Base-by-base conservation (phyloP, 2,888 invertebrate species). In the Ernsta delagoae region DNA sequence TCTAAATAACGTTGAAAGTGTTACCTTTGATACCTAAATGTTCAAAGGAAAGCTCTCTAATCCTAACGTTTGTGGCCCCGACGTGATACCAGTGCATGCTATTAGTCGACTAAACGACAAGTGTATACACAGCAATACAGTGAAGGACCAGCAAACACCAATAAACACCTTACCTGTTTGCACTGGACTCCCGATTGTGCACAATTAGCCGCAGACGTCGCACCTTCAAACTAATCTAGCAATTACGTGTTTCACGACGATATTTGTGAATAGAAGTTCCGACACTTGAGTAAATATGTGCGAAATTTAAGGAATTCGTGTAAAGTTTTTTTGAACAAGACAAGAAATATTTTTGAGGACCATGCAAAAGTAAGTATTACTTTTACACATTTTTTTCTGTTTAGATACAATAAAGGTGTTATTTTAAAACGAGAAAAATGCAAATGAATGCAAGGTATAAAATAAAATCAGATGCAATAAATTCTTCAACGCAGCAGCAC, bases 401-500 rank as follows among this genome's bases (percentile, higher is more conserved):
- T n/a, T n/a, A 41, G 41, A 41, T 41, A 41, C 41, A 41, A 41
- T 41, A 41, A 41, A 41, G 5, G 5, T 41, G 8, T 41, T 41
- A 5, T 41, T 5, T 41, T 8, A 8, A 41, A 6, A 41, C 5
- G 5, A 41, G 8, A n/a, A 43, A 6, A 45, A 72, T 71, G 68
- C 64, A 73, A 72, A 72, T 73, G 69, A 86, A 81, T 81, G 83
- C 85, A 85, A 87, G 88, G 41, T n/a, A n/a, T n/a, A n/a, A n/a
- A n/a, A n/a, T n/a, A n/a, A n/a, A n/a, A n/a, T n/a, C n/a, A n/a
- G n/a, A n/a, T n/a, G n/a, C n/a, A n/a, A n/a, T n/a, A 41, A 8
- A 41, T 89, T 90, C 90, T 91, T 89, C 84, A 82, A 85, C 83
- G 82, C 39, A 43, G 59, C 53, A 41, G 66, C 43, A 66, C 66